Evolutionary conservation across 2,888 invertebrate species (phyloP).

Genomic region (Drosophila fulvimacula): DNA sequence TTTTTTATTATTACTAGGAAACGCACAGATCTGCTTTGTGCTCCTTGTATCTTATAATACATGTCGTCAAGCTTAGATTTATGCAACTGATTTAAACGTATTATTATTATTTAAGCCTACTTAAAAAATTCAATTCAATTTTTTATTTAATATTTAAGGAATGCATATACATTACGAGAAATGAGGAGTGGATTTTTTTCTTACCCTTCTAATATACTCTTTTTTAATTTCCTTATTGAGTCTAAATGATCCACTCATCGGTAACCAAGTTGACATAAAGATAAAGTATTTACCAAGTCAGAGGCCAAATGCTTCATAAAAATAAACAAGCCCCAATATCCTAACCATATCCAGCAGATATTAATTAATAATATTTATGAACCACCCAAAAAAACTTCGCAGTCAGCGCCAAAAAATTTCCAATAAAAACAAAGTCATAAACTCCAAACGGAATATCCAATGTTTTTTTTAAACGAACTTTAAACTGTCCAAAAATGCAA

Average conservation of each 20-base stretch:
- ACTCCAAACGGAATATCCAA: constrained; percentile 20
- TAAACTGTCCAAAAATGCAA: constrained; percentile 6
- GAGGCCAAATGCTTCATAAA: background rate
- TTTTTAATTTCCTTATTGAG: constrained; percentile 1
- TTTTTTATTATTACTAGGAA: too few relatives aligned
- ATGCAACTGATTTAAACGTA: too few relatives aligned
- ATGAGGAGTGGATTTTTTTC: background rate
- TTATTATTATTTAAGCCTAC: too few relatives aligned
- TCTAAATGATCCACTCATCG: background rate
- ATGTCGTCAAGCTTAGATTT: too few relatives aligned
- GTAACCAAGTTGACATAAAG: background rate
- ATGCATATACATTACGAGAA: background rate
- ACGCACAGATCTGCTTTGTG: too few relatives aligned
- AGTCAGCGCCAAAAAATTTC: background rate
- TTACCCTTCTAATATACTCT: background rate
- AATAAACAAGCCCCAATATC: constrained; percentile 1
- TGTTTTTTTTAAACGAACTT: background rate
- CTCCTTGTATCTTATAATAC: too few relatives aligned
- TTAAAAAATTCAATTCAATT: too few relatives aligned
- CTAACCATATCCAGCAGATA: background rate
- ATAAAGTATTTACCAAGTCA: background rate
- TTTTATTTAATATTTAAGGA: too few relatives aligned
- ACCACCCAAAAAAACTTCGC: background rate
- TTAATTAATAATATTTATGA: constrained; percentile 18
- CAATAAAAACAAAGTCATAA: constrained; percentile 46